phyloP scores from a whole-genome alignment of 2,797 vertebrate genomes.

The Semaprochilodus insignis region DNA sequence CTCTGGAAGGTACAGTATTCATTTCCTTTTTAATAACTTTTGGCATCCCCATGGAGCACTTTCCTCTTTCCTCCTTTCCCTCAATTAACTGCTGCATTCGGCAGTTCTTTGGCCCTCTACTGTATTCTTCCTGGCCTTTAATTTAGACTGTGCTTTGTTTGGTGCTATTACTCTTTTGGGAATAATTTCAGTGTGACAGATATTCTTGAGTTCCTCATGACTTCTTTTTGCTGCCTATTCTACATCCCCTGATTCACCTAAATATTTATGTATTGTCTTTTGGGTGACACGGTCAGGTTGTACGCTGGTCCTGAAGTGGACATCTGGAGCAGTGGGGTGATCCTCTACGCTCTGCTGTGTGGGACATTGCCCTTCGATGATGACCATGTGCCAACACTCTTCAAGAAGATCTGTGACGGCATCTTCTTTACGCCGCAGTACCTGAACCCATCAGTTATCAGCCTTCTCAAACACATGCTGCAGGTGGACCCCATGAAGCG shows the following conservation, averaged over 20 bases:
- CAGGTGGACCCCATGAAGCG: constrained; percentile 99
- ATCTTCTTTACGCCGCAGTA: constrained; percentile 99
- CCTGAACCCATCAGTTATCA: constrained; percentile 91
- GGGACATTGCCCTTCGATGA: constrained; percentile 98
- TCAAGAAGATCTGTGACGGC: constrained; percentile 99
- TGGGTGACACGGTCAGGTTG: constrained; percentile 75
- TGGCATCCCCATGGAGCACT: not conserved
- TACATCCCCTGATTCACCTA: not conserved
- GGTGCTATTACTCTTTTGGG: not conserved
- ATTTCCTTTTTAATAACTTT: not conserved
- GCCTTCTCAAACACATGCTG: constrained; percentile 97
- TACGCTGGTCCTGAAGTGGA: constrained; percentile 99
- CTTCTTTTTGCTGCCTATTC: not conserved
- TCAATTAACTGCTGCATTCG: not conserved
- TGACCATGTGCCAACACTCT: constrained; percentile 98
- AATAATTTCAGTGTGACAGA: not conserved
- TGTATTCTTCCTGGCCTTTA: not conserved
- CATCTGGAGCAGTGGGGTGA: constrained; percentile 99
- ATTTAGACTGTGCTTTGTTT: not conserved
- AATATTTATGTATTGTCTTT: not conserved
- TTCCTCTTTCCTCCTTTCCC: not conserved
- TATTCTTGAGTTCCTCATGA: not conserved
- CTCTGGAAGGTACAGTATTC: constrained; percentile 90
- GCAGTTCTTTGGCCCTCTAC: not conserved
- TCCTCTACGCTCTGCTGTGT: constrained; percentile 96